These are phyloP conservation scores for Idaea straminata DNA, from an alignment of 2,888 invertebrate species.

Conservation along the genomic window DNA sequence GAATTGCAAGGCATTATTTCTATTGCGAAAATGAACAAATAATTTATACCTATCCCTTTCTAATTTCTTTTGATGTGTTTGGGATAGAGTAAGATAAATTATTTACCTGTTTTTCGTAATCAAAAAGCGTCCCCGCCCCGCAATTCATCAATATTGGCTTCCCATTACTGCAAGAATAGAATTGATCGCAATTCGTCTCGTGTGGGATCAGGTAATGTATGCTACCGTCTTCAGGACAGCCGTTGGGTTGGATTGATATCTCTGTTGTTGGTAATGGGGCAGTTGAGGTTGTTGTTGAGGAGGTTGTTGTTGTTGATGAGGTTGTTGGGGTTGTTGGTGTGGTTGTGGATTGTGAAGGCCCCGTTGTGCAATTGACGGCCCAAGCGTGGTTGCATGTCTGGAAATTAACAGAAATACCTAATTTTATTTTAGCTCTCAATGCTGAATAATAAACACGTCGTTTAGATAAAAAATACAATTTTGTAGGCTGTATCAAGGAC, in stretches of 20 bases:
- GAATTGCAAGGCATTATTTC: no score
- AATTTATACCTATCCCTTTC: no score
- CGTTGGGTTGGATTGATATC: constrained; percentile 36
- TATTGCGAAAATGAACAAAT: no score
- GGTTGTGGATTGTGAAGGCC: constrained; percentile 2
- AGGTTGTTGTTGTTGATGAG: not conserved
- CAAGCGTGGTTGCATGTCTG: not conserved
- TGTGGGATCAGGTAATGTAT: constrained; percentile 46
- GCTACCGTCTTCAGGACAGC: constrained; percentile 47
- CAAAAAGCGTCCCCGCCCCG: constrained; percentile 40
- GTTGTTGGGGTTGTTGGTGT: not conserved
- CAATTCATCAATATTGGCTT: constrained; percentile 38
- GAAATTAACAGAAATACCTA: not conserved
- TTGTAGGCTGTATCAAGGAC: no score
- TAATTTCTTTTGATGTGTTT: no score
- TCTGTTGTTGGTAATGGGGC: not conserved
- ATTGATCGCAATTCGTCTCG: constrained; percentile 46
- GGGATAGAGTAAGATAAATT: no score
- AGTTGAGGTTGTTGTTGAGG: not conserved
- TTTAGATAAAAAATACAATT: no score
- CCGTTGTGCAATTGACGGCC: not conserved
- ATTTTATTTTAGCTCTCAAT: not conserved
- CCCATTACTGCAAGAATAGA: constrained; percentile 47
- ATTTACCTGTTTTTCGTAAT: constrained; percentile 41
- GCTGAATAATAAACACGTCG: no score